Conservation (phyloP, 2,113 vertebrate genomes). For the Otolemur garnettii region DNA sequence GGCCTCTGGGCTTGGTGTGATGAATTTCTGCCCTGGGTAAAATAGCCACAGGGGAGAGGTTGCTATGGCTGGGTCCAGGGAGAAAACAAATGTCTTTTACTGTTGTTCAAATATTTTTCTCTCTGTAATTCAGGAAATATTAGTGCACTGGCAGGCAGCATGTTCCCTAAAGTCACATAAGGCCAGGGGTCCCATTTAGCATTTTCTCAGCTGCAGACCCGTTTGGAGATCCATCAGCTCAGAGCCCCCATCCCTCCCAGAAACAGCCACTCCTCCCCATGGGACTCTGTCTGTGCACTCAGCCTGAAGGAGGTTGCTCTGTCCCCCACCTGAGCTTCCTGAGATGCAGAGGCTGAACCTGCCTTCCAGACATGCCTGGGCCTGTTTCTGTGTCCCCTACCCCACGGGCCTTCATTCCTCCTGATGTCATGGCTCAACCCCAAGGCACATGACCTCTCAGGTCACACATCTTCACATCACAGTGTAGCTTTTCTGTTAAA, state of each 20-base stretch:
- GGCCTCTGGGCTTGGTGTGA: background rate
- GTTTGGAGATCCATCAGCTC: background rate
- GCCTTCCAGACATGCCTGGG: background rate
- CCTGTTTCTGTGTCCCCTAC: background rate
- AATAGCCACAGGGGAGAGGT: background rate
- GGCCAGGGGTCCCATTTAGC: background rate
- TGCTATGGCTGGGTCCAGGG: background rate
- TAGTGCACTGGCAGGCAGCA: background rate
- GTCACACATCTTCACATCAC: background rate
- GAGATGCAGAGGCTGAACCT: background rate
- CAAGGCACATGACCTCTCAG: background rate
- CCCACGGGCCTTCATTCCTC: background rate
- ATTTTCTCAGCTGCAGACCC: background rate
- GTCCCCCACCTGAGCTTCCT: background rate
- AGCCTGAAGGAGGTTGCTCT: background rate
- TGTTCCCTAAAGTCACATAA: background rate
- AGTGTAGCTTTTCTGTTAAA: background rate
- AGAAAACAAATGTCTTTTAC: background rate
- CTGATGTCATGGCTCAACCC: background rate
- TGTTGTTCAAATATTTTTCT: background rate
- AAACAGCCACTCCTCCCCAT: background rate
- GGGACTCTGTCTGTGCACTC: background rate
- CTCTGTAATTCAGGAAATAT: background rate
- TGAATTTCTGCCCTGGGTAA: background rate
- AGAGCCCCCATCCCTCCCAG: background rate